Evolutionary conservation across 2,888 invertebrate species (phyloP).

Genomic region (Trichopoda pennipes): DNA sequence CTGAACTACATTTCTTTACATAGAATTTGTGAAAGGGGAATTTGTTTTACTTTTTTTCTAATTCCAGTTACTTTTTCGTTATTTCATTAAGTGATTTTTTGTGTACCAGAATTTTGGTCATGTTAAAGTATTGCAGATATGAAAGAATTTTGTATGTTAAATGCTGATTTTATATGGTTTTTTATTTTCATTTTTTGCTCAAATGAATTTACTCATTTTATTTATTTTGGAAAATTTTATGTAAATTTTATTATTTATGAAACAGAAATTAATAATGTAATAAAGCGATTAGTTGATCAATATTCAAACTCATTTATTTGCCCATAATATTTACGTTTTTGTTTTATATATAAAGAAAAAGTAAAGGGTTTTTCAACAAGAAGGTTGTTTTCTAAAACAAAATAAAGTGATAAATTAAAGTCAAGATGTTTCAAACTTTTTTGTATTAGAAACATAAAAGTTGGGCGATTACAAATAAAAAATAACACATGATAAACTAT

Average conservation of each 20-base stretch:
- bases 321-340: no score
- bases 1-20: not conserved
- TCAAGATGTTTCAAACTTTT: no score
- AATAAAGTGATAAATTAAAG: no score
- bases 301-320: no score
- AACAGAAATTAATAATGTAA: not conserved
- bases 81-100: slow-evolving; percentile 1
- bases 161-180: not conserved
- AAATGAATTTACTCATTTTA: not conserved
- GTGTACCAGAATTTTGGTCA: not conserved
- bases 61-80: not conserved
- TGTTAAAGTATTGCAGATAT: not conserved
- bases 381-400: no score
- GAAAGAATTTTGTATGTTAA: not conserved
- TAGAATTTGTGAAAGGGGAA: not conserved
- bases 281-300: no score
- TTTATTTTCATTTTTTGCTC: not conserved
- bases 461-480: no score
- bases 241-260: not conserved
- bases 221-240: not conserved
- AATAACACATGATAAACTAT: no score
- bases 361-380: no score
- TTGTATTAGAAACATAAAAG: no score
- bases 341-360: no score
- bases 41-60: slow-evolving; percentile 3